Evolutionary conservation across 2,888 invertebrate species (phyloP), one percentile per base, ranked within the genome.

Genomic region (Imbricaverruca yamaguchii): DNA sequence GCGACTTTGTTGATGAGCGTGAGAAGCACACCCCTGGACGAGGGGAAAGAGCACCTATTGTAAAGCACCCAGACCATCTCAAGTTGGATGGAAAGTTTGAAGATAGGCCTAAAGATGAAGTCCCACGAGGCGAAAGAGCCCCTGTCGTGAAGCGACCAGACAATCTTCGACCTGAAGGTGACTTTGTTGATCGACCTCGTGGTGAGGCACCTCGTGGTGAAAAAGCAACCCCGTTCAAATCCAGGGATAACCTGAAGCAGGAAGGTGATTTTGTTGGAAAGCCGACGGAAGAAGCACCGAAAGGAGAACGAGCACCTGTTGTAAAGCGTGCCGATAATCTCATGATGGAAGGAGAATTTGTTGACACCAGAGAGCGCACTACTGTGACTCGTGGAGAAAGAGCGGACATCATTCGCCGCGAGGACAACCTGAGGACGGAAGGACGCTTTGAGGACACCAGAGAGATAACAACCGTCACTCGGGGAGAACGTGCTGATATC

Each of bases 61-160:
- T 91, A 86, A 89, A 89, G 84, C 87, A 81, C 21, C 87, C 89
- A 10, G 89, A 80, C 77, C 83, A 69, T 81, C 86, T 87, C 84
- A 89, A 87, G 90, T 87, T 91, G 91, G 55, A 90, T 83, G 89
- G 90, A n/a, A 89, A 90, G 1, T 15, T 88, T 88, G 0, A 87
- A 85, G 81, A 91, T 90, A 8, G 59, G 15, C 59, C 12, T 59
- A 90, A 90, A 86, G 88, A 89, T 84, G 89, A 25, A 81, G 82
- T 53, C 80, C 82, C 18, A 82, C 81, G 65, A 81, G 82, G 83
- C 21, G 81, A 83, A 65, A 80, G 80, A 8, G 82, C 82, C 0
- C 81, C 82, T 0, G 81, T 80, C 55, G 81, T 81, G 39, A 81
- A 82, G 21, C 81, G 82, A 6, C 83, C 83, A 69, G 83, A 84